These are phyloP conservation scores for Promerops cafer DNA, from an alignment of 2,113 vertebrate genomes.

Conservation along the genomic window DNA sequence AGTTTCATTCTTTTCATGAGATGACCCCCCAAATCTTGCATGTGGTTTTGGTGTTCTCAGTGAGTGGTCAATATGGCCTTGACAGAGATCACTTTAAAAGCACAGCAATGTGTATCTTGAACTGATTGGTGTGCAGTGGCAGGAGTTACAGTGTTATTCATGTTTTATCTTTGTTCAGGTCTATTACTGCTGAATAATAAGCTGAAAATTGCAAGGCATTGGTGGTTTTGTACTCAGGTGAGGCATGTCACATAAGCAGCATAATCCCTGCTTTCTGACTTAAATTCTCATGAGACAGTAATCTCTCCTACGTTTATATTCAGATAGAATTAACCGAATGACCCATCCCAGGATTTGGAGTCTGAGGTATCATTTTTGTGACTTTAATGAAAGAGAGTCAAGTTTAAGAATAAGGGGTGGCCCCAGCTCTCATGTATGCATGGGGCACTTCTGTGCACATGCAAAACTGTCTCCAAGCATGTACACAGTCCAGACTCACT, in stretches of 20 bases:
- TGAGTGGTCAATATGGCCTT: background rate
- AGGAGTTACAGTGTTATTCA: background rate
- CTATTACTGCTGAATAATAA: background rate
- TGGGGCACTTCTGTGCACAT: background rate
- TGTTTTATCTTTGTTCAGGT: background rate
- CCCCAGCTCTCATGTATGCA: rapidly evolving
- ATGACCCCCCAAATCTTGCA: background rate
- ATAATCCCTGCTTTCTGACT: background rate
- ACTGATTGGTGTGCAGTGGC: background rate
- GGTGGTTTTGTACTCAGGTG: background rate
- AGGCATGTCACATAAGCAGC: background rate
- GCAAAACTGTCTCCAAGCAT: background rate
- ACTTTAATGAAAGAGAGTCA: background rate
- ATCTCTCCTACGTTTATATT: background rate
- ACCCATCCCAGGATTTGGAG: background rate
- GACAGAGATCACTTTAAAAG: background rate
- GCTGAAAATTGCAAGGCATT: background rate
- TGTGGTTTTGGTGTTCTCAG: background rate
- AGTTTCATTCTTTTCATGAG: background rate
- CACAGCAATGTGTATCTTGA: background rate
- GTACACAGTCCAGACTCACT: background rate
- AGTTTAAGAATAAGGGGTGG: background rate
- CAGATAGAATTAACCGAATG: background rate
- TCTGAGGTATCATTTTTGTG: background rate
- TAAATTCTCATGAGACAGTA: background rate